Evolutionary conservation across 2,888 invertebrate species (phyloP), one percentile per base, ranked within the genome.

Genomic region (Polymixis flavicincta): DNA sequence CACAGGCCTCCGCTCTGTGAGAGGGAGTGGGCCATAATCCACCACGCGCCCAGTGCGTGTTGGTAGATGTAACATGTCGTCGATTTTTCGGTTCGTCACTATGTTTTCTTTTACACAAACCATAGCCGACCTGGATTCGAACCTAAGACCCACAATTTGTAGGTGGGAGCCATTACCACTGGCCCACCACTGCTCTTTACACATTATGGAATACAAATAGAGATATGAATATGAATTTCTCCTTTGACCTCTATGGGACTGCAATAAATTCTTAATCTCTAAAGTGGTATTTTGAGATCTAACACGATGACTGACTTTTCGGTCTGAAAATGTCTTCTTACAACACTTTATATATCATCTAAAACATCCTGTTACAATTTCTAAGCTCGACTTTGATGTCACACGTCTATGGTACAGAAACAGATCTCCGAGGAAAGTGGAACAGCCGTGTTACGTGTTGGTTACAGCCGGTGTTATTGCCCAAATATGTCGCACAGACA

Each of bases 401-500:
- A 74, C 42, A 70, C 37, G 32, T 67, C 61, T 61, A 50, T 78
- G 61, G 64, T 67, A 75, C 50, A 59, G 59, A 32, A 59, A 13
- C 22, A 75, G 67, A 64, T 72, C 76, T 61, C 61, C 50, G 45
- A 52, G 66, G 69, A 66, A 79, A 85, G 82, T 84, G 37, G 82
- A 79, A 60, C 86, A 85, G 60, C 57, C 57, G 55, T 2, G 42
- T 76, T 67, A 84, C 86, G 78, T 77, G 82, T 66, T 37, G 22
- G 60, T 54, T 42, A 55, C 65, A 63, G n/a, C 37, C 59, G 42
- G 42, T 71, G 80, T 65, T 80, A 82, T 85, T 85, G 74, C 68
- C 76, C 74, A 71, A 80, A 86, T 82, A 76, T 74, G 83, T 79
- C 80, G 25, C 76, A n/a, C 32, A 67, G 65, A 73, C 76, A 66